A percentile compares a stretch with the other conserved stretches of the same genome.
These are phyloP conservation scores for Lethrus apterus DNA, from an alignment of 1,140 invertebrate genomes.

Conservation along the genomic window DNA sequence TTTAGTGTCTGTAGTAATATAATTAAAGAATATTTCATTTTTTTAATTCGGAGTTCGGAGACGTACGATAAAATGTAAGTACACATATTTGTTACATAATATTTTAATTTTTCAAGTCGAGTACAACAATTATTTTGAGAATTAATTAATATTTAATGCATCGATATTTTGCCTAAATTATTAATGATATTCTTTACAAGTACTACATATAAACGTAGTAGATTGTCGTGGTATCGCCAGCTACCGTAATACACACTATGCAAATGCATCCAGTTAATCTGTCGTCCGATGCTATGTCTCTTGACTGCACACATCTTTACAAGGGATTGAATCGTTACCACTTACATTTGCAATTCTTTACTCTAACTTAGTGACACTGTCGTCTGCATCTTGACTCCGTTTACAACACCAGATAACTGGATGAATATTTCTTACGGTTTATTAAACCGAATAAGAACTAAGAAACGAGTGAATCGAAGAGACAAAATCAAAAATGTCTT, in stretches of 20 bases:
- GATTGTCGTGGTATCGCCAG: neutral
- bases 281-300: neutral
- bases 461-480: too few relatives aligned
- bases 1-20: too few relatives aligned
- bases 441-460: too few relatives aligned
- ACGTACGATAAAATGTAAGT: too few relatives aligned
- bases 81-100: neutral
- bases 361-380: neutral
- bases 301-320: neutral
- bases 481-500: too few relatives aligned
- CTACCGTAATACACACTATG: conserved; percentile 10
- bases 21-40: too few relatives aligned
- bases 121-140: neutral
- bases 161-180: too few relatives aligned
- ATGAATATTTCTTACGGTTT: neutral
- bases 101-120: neutral
- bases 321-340: conserved; percentile 8
- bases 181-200: too few relatives aligned
- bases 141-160: neutral
- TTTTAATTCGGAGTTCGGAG: too few relatives aligned
- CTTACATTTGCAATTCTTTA: conserved; percentile 6
- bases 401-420: neutral
- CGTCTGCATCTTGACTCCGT: conserved; percentile 7
- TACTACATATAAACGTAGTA: neutral
- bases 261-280: conserved; percentile 9